Conservation (phyloP, 2,113 vertebrate species). For the Chrysemys picta region DNA sequence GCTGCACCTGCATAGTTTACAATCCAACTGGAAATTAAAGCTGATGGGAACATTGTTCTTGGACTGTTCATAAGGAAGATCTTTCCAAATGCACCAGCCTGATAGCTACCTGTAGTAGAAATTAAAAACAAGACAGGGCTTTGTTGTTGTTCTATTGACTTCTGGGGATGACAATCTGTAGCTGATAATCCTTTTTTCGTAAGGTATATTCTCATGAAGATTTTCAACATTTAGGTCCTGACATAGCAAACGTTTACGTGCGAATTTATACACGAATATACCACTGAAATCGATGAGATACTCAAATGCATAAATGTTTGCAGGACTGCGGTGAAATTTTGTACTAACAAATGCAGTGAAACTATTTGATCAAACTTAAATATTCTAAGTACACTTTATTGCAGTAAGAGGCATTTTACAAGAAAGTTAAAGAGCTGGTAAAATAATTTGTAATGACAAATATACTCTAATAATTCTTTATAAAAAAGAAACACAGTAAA, state of each 20-base stretch:
- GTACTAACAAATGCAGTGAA: background rate
- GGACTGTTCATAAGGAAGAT: constrained; percentile 85
- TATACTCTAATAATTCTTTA: background rate
- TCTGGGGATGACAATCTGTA: background rate
- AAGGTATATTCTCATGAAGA: background rate
- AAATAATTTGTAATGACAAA: background rate
- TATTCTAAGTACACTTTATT: background rate
- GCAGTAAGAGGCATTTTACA: background rate
- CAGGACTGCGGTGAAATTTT: background rate
- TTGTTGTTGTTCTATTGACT: background rate
- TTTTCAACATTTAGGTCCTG: background rate
- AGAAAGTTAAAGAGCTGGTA: background rate
- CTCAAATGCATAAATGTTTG: background rate
- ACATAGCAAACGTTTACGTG: background rate
- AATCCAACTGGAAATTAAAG: constrained; percentile 79
- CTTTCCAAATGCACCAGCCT: constrained; percentile 82
- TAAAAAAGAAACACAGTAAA: background rate
- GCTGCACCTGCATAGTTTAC: constrained; percentile 80
- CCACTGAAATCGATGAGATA: background rate
- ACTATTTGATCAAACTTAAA: background rate
- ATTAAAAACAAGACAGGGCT: background rate
- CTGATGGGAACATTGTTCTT: constrained; percentile 80
- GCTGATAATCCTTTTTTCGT: background rate
- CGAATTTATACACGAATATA: background rate
- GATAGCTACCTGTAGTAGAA: constrained; percentile 75